Evolutionary conservation across 2,888 invertebrate species (phyloP), one percentile per base, ranked within the genome.

Genomic region (Volucella zonaria): DNA sequence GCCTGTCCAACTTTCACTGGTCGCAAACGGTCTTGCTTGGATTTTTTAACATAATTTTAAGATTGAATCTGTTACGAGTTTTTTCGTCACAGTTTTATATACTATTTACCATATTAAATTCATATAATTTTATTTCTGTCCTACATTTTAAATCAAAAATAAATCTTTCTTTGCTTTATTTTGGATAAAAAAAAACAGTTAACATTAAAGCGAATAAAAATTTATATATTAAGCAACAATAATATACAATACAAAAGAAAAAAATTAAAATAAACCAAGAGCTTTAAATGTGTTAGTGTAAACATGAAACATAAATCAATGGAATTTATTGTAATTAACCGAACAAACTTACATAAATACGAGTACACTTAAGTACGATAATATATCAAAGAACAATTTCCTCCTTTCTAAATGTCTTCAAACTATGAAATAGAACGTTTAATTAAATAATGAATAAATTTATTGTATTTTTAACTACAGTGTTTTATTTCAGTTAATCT

Each of bases 261-360:
- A 52, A n/a, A 54, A 12, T 59, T 56, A 64, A 49, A 31, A 61
- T 47, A 70, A 81, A 45, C 51, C 64, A 74, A 82, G 79, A 82
- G 82, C 82, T 82, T 82, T 82, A 82, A 79, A 64, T 82, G 82
- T 82, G 79, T 82, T 74, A 79, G 74, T 79, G 79, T 82, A 68
- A 82, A 64, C 68, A 74, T 67, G 42, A 78, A 51, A 52, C n/a
- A 49, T 70, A 78, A 49, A 68, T 56, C 78, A 18, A 71, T 67
- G 61, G 78, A 77, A 73, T 78, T 78, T 78, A 82, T 64, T 82
- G 49, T 82, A 77, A 45, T 78, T 51, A 59, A 81, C 43, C 23
- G 31, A 47, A 66, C 49, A 59, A 77, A 76, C 40, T 58, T 61
- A 78, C 47, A 75, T 14, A 70, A 76, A 47, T 52, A 23, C 43